Percentiles rank a stretch among this genome's conserved stretches.
Conservation (phyloP, 2,113 vertebrate species). For the Myotis davidii region DNA sequence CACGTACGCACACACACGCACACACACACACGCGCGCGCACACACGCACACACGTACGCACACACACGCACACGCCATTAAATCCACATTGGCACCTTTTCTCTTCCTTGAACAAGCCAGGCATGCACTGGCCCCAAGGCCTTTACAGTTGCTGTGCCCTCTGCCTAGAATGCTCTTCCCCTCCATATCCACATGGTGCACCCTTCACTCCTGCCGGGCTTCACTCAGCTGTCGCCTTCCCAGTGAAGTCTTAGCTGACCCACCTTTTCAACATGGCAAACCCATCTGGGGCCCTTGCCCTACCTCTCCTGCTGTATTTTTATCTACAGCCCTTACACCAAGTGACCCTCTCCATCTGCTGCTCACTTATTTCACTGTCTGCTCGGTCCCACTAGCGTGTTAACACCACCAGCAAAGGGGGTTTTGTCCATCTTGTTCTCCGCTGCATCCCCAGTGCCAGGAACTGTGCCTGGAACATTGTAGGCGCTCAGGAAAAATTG, state of each 20-base stretch:
- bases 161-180: background rate
- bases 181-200: rapidly evolving
- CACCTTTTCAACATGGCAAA: background rate
- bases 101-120: background rate
- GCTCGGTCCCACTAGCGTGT: background rate
- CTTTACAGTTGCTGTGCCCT: background rate
- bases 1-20: no score
- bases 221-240: background rate
- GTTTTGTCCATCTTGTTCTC: background rate
- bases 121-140: background rate
- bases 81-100: background rate
- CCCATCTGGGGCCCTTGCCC: background rate
- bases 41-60: background rate
- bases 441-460: rapidly evolving
- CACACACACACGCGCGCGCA: background rate
- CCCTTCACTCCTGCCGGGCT: background rate
- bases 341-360: background rate
- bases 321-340: background rate
- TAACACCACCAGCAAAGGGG: background rate
- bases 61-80: background rate
- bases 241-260: background rate
- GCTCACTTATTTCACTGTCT: background rate
- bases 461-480: rapidly evolving
- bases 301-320: background rate
- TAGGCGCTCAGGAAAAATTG: background rate